phyloP scores from a whole-genome alignment of 2,113 vertebrate species.

The Aphyosemion australe region DNA sequence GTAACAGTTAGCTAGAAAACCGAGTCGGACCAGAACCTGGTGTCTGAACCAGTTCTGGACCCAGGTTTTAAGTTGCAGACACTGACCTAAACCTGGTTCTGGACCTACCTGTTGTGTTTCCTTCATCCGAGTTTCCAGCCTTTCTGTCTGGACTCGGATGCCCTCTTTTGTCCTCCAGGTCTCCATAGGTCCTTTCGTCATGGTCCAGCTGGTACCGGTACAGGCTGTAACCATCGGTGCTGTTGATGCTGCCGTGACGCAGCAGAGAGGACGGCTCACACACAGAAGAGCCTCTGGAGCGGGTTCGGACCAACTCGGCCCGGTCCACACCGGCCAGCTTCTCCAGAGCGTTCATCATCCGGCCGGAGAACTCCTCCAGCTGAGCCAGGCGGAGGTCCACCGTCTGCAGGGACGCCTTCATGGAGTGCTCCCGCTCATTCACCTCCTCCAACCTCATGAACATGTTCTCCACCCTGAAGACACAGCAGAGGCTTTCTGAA shows the following conservation, averaged over 20 bases:
- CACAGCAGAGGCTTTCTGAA: background rate
- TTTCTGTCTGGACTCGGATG: slow-evolving; percentile 70
- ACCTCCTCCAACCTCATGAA: slow-evolving; percentile 96
- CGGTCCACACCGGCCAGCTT: slow-evolving; percentile 87
- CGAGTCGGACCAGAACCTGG: too few species aligned
- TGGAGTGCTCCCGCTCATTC: slow-evolving; percentile 92
- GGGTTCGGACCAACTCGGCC: slow-evolving; percentile 72
- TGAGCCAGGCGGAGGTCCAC: slow-evolving; percentile 93
- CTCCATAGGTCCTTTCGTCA: slow-evolving; percentile 76
- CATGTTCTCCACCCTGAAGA: slow-evolving; percentile 95
- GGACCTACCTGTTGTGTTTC: slow-evolving; percentile 1
- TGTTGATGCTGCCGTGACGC: slow-evolving; percentile 87
- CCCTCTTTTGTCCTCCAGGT: slow-evolving; percentile 63
- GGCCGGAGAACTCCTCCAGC: slow-evolving; percentile 87
- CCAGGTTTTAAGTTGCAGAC: too few species aligned
- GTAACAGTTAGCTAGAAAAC: too few species aligned
- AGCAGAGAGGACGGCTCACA: slow-evolving; percentile 81
- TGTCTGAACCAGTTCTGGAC: too few species aligned
- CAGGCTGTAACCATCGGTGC: slow-evolving; percentile 83
- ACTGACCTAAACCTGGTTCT: background rate
- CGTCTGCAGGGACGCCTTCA: slow-evolving; percentile 95
- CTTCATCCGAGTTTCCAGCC: slow-evolving; percentile 24
- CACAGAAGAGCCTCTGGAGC: slow-evolving; percentile 82
- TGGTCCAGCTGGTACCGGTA: slow-evolving; percentile 78
- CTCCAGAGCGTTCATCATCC: slow-evolving; percentile 90